Evolutionary conservation across 1,140 invertebrate genomes (phyloP), one percentile per base, ranked within the genome.

Genomic region (Aphis gossypii): DNA sequence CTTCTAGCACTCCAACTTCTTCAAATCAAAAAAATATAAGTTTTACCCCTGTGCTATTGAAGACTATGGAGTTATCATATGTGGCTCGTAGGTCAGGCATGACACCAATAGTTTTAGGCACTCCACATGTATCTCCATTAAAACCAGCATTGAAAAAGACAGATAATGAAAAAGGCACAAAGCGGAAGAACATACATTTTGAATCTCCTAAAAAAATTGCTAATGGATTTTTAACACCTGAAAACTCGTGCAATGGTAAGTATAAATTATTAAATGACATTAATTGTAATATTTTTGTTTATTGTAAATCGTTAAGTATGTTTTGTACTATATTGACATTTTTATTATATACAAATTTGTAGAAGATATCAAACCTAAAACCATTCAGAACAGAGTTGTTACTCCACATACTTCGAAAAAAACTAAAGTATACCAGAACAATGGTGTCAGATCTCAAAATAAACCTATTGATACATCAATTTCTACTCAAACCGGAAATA

Each of bases 61-160:
- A 93, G 25, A 93, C 92, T 21, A 54, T 93, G 35, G 92, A 93
- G 30, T 51, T 93, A 56, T 93, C 92, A 54, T 93, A 86, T 93
- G 92, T 93, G 8, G 92, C 92, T 41, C 92, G 92, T n/a, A 93
- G 92, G 3, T 93, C 92, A 51, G 92, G 92, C 1, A 93, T 86
- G 92, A 54, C 92, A n/a, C 92, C 92, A 54, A 54, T 93, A 84
- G 1, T 84, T 0, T 7, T 93, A 30, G 92, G 3, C 38, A 46
- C 84, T 1, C 92, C 76, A 41, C 48, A 86, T 30, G 35, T 86
- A 25, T 93, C 92, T 38, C 82, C 92, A 54, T 56, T 93, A 44
- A 93, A 93, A 93, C 92, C 92, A 2, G 82, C 92, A 18, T 84
- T 86, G 44, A 86, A 86, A 93, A 93, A 93, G 25, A 1, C 38